These are phyloP conservation scores for Syndactyla subalaris DNA, from an alignment of 2,797 vertebrate species.

Conservation along the genomic window DNA sequence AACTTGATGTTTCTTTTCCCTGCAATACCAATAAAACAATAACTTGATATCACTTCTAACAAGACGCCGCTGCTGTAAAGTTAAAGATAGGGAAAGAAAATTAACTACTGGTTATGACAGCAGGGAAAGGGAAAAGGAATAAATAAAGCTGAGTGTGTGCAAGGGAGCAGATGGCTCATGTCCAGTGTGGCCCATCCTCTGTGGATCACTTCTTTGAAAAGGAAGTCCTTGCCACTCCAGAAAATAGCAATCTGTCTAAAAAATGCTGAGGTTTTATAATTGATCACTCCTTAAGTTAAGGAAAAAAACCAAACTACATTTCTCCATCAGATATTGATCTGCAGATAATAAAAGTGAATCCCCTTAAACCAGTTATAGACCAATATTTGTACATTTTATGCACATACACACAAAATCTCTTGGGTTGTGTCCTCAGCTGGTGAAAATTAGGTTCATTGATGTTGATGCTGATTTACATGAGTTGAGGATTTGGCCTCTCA, in stretches of 20 bases:
- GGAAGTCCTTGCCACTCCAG: not conserved
- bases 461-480: conserved; percentile 8
- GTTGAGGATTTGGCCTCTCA: not conserved
- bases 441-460: not conserved
- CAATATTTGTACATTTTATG: not conserved
- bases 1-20: not conserved
- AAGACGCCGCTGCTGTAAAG: conserved; percentile 22
- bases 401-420: not conserved
- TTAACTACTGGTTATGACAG: conserved; percentile 53
- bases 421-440: conserved; percentile 28
- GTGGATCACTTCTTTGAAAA: not conserved
- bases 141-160: not conserved
- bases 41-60: not conserved
- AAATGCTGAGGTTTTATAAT: not conserved
- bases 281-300: not conserved
- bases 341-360: not conserved
- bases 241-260: not conserved
- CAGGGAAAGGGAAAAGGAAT: not conserved
- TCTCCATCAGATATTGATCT: not conserved
- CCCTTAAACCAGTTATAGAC: not conserved
- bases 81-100: conserved; percentile 42
- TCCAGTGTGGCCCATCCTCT: conserved; percentile 18
- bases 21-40: conserved; percentile 14
- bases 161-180: conserved; percentile 28
- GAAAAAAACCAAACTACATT: not conserved